Percentiles rank a stretch among this genome's conserved stretches.
Evolutionary conservation across 2,888 invertebrate species (phyloP).

Genomic region (Catocala fraxini): DNA sequence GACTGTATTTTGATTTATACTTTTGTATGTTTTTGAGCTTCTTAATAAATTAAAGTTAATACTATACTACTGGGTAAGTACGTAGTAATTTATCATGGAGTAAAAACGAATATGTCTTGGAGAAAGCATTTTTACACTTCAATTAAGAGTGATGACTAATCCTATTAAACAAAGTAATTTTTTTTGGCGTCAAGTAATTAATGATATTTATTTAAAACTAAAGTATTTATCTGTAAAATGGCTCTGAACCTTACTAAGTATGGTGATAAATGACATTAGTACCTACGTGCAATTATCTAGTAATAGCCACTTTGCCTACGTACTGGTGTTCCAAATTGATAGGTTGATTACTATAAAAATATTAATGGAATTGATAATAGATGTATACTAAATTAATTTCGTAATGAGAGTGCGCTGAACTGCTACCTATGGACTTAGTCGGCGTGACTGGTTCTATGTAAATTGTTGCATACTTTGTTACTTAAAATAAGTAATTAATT

Average conservation of each 20-base stretch:
- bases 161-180: no score
- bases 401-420: slow-evolving; percentile 53
- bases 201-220: neutral
- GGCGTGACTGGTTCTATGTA: slow-evolving; percentile 16
- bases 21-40: neutral
- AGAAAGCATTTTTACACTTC: no score
- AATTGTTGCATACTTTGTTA: slow-evolving; percentile 11
- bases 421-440: slow-evolving; percentile 15
- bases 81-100: no score
- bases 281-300: slow-evolving; percentile 71
- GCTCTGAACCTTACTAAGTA: slow-evolving; percentile 43
- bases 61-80: no score
- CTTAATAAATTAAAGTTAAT: neutral
- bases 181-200: no score
- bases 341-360: slow-evolving; percentile 79
- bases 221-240: slow-evolving; percentile 27
- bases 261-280: slow-evolving; percentile 72
- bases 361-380: slow-evolving; percentile 74
- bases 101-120: no score
- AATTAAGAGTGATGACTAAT: no score
- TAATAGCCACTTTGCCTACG: slow-evolving; percentile 62
- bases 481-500: no score
- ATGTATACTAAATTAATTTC: slow-evolving; percentile 56
- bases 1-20: slow-evolving; percentile 21
- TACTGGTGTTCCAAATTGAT: slow-evolving; percentile 75